A percentile compares a stretch with the other conserved stretches of the same genome.
These are phyloP conservation scores for Pterocles gutturalis DNA, from an alignment of 2,113 vertebrate genomes.

Conservation along the genomic window DNA sequence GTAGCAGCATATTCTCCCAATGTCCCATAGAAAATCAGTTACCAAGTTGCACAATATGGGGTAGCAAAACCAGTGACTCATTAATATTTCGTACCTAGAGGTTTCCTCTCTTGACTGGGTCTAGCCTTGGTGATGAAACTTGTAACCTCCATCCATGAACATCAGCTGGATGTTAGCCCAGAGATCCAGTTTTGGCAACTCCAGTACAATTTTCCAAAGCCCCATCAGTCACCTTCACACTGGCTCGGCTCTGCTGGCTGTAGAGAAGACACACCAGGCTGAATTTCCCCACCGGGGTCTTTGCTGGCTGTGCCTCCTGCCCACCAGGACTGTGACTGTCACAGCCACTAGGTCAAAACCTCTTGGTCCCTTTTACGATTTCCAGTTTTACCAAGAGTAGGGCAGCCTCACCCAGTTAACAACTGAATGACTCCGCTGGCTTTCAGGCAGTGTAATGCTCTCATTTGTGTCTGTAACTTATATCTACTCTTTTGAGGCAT, in stretches of 20 bases:
- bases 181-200: background rate
- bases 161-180: too few relatives aligned
- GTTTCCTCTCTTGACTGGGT: background rate
- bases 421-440: fast-evolving
- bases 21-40: background rate
- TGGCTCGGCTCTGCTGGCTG: background rate
- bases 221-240: background rate
- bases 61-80: background rate
- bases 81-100: background rate
- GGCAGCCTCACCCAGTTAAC: background rate
- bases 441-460: background rate
- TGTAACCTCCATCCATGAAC: background rate
- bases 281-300: background rate
- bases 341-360: background rate
- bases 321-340: background rate
- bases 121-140: background rate
- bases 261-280: background rate
- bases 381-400: background rate
- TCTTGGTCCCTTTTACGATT: background rate
- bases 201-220: background rate
- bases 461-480: background rate
- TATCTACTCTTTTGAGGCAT: background rate
- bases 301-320: background rate
- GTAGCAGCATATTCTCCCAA: fast-evolving
- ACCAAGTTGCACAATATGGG: too few relatives aligned